These are phyloP conservation scores for Labeo catla DNA, from an alignment of 2,113 vertebrate genomes.

Conservation along the genomic window DNA sequence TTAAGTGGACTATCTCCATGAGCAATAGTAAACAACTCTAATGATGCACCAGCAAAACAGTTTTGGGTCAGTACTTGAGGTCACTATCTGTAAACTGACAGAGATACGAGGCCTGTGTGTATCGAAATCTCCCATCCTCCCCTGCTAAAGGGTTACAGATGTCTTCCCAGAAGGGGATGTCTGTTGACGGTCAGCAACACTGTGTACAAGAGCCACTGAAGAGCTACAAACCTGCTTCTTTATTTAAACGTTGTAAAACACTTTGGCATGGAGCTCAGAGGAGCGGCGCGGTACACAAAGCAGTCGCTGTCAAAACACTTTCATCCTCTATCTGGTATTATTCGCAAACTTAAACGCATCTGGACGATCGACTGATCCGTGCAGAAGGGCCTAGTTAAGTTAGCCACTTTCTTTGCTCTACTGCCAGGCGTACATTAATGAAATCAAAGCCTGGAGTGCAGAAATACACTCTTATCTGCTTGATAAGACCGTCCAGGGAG, in stretches of 20 bases:
- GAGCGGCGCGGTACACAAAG: constrained; percentile 34
- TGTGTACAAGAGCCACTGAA: constrained; percentile 13
- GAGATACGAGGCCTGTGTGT: constrained; percentile 41
- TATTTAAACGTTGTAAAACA: constrained; percentile 53
- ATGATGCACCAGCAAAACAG: neutral
- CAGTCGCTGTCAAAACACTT: constrained; percentile 37
- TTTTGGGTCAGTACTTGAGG: constrained; percentile 2
- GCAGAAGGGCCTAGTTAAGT: neutral
- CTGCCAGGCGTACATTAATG: constrained; percentile 35
- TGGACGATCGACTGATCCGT: constrained; percentile 22
- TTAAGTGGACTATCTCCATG: neutral
- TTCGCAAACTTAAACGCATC: constrained; percentile 34
- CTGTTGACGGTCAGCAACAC: constrained; percentile 57
- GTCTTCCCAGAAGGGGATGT: constrained; percentile 59
- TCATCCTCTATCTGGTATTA: neutral
- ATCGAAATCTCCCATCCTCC: constrained; percentile 34
- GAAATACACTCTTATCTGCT: constrained; percentile 53
- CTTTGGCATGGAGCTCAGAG: constrained; percentile 6
- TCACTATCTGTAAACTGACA: constrained; percentile 16
- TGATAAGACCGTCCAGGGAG: neutral
- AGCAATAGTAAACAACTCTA: neutral
- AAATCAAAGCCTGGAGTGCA: constrained; percentile 34
- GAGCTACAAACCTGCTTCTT: constrained; percentile 41
- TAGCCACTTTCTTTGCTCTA: constrained; percentile 1
- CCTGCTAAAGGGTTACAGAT: constrained; percentile 57